Conservation (phyloP, 2,113 vertebrate species). For the Pterocles gutturalis region DNA sequence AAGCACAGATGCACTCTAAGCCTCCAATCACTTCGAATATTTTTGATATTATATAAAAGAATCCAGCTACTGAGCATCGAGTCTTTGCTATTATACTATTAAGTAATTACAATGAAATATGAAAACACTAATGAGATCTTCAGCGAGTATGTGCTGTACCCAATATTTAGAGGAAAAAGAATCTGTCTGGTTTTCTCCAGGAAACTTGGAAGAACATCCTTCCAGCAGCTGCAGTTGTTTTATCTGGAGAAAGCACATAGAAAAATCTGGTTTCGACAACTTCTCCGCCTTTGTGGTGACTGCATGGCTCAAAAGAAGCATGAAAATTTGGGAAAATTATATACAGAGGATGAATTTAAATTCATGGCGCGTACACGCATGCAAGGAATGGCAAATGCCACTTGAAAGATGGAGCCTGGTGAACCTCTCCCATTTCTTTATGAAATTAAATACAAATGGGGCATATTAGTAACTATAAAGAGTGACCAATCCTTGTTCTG, state of each 20-base stretch:
- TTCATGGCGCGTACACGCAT: neutral
- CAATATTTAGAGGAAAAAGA: neutral
- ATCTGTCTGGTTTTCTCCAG: neutral
- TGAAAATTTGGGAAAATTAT: neutral
- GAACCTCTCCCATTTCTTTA: neutral
- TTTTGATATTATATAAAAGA: constrained; percentile 59
- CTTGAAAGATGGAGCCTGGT: neutral
- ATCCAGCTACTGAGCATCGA: constrained; percentile 15
- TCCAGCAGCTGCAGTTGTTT: neutral
- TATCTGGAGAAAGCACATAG: neutral
- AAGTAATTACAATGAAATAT: constrained; percentile 56
- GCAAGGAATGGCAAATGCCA: neutral
- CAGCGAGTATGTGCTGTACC: neutral
- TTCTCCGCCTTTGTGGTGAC: neutral
- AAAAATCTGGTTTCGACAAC: neutral
- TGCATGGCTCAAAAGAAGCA: neutral
- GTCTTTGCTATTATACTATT: constrained; percentile 44
- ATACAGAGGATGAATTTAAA: neutral
- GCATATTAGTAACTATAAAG: neutral
- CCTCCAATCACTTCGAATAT: constrained; percentile 2
- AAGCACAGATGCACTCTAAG: constrained; percentile 25
- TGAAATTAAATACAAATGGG: neutral
- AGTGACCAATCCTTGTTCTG: fast-evolving
- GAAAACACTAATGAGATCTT: constrained; percentile 50
- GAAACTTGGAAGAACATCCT: neutral